Conservation (phyloP, 2,113 vertebrate genomes). For the Bubalus kerabau region DNA sequence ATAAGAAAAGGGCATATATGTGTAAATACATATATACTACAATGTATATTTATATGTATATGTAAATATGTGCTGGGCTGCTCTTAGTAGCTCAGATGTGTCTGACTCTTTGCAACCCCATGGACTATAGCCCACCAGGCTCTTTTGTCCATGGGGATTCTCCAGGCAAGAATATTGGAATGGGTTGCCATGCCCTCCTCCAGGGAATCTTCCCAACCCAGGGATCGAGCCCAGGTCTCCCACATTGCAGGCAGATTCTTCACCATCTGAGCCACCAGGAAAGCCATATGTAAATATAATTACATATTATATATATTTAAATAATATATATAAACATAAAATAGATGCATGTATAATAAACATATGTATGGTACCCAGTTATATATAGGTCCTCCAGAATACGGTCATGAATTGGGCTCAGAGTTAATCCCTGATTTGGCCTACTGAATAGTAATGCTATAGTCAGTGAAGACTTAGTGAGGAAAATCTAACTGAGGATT, state of each 20-base stretch:
- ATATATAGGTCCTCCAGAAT: background rate
- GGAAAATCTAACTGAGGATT: background rate
- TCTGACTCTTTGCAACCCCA: background rate
- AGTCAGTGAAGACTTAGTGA: background rate
- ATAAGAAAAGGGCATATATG: background rate
- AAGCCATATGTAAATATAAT: background rate
- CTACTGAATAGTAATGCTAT: background rate
- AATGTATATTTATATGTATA: background rate
- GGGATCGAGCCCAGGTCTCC: background rate
- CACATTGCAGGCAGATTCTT: background rate
- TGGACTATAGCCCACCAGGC: background rate
- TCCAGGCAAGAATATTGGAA: background rate
- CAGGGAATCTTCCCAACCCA: background rate
- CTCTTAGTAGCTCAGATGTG: fast-evolving
- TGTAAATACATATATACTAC: background rate
- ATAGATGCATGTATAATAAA: background rate
- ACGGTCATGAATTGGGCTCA: background rate
- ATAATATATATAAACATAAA: background rate
- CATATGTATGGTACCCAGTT: background rate
- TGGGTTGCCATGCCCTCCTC: background rate
- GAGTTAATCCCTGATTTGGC: background rate
- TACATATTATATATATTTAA: background rate
- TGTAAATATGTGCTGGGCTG: background rate
- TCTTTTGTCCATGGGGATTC: background rate
- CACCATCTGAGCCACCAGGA: background rate